These are phyloP conservation scores for Brevimyrus niger DNA, from an alignment of 2,113 vertebrate genomes.

Conservation along the genomic window DNA sequence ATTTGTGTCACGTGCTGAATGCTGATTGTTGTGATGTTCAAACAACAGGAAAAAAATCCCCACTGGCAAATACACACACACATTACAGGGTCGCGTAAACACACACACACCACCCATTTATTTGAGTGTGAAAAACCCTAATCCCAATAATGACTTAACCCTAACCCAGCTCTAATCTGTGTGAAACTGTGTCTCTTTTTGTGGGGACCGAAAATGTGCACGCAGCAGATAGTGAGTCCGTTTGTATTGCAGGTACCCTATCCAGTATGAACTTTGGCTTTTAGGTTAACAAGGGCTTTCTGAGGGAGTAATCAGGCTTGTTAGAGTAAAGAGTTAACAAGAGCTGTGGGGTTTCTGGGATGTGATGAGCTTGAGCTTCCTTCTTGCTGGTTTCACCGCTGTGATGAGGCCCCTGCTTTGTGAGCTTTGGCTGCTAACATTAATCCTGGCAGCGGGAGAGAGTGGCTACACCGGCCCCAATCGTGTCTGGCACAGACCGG, in stretches of 20 bases:
- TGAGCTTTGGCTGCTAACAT: not conserved
- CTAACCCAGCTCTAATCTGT: not conserved
- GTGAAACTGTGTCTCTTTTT: not conserved
- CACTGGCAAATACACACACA: not conserved
- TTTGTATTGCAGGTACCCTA: not conserved
- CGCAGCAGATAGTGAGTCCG: not conserved
- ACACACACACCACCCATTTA: not conserved
- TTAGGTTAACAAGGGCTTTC: not conserved
- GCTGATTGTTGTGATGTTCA: not conserved
- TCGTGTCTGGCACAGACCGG: not conserved
- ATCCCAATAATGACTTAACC: not conserved
- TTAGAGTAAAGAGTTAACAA: not conserved
- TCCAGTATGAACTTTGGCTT: not conserved
- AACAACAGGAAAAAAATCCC: not conserved
- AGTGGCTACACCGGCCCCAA: not conserved
- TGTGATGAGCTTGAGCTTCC: not conserved
- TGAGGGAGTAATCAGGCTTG: not conserved
- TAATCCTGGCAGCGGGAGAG: not conserved
- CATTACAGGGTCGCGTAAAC: too few species aligned
- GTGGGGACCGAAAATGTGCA: not conserved
- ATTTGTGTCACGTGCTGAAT: not conserved
- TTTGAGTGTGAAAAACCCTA: not conserved
- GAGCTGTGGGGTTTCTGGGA: not conserved
- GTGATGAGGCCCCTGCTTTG: not conserved
- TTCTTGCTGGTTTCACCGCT: not conserved